phyloP scores from a whole-genome alignment of 1,140 invertebrate species.

The Drosophila kohkoa region DNA sequence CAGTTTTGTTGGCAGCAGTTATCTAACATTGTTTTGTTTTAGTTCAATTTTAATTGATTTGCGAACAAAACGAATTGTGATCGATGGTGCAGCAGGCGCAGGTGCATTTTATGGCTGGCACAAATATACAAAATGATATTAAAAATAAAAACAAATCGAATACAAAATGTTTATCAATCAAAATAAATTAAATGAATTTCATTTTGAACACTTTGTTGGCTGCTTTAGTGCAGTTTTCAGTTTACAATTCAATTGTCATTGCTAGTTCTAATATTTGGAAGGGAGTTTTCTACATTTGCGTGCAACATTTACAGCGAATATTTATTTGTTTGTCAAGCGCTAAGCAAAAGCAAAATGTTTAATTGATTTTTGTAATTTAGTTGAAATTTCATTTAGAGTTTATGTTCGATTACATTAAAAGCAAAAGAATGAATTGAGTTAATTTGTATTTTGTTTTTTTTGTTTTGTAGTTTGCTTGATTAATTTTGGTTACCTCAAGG shows the following conservation, averaged over 20 bases:
- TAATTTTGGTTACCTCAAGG: slow-evolving; percentile 91
- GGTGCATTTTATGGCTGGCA: slow-evolving; percentile 61
- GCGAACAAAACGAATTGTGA: slow-evolving; percentile 31
- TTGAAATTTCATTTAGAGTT: slow-evolving; percentile 16
- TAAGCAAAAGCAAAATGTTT: slow-evolving; percentile 31
- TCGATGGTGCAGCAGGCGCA: slow-evolving; percentile 42
- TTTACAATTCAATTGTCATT: slow-evolving; percentile 37
- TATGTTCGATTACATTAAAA: slow-evolving; percentile 9
- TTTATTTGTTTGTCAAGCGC: slow-evolving; percentile 32
- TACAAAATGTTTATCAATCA: slow-evolving; percentile 12
- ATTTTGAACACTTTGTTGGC: neutral
- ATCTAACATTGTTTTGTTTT: slow-evolving; percentile 35
- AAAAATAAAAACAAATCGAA: slow-evolving; percentile 12
- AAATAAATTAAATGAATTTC: slow-evolving; percentile 12
- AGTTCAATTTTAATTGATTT: slow-evolving; percentile 54
- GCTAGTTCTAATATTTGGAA: slow-evolving; percentile 8
- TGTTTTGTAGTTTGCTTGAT: slow-evolving; percentile 32
- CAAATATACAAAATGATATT: slow-evolving; percentile 19
- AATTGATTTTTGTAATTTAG: slow-evolving; percentile 30
- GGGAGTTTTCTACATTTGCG: slow-evolving; percentile 65
- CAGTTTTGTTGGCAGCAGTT: neutral
- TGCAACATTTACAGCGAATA: slow-evolving; percentile 71
- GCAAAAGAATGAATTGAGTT: slow-evolving; percentile 31
- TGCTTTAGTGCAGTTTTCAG: slow-evolving; percentile 38
- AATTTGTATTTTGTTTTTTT: slow-evolving; percentile 15